A percentile compares a stretch with the other conserved stretches of the same genome.
phyloP scores from a whole-genome alignment of 2,113 vertebrate species.

The Poecile atricapillus region DNA sequence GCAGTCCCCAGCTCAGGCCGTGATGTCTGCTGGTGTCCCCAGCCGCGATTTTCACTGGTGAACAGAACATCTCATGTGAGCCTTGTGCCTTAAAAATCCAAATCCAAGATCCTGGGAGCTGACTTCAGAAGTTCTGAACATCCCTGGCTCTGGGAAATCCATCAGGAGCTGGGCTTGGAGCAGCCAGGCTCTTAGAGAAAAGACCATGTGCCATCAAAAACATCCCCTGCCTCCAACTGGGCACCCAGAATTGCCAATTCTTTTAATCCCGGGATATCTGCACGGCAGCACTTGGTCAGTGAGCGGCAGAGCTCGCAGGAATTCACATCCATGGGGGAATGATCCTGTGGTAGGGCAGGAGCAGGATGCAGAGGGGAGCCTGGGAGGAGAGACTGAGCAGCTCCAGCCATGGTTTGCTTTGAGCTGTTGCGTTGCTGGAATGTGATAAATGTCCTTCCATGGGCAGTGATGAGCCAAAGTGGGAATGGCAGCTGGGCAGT shows the following conservation, averaged over 20 bases:
- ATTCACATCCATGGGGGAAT: not conserved
- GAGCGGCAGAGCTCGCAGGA: not conserved
- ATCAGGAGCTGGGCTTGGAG: not conserved
- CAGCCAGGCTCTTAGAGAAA: not conserved
- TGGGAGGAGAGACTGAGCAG: not conserved
- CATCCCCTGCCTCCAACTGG: not conserved
- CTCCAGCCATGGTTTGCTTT: not conserved
- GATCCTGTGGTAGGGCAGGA: not conserved
- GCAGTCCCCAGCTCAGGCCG: accelerated
- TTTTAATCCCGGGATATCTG: not conserved
- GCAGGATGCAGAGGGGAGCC: not conserved
- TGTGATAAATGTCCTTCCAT: accelerated
- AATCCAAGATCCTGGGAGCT: not conserved
- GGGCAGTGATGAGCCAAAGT: not conserved
- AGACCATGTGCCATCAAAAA: not conserved
- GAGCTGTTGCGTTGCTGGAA: not conserved
- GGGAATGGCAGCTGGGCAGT: accelerated
- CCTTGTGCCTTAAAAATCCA: not conserved
- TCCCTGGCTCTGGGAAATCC: not conserved
- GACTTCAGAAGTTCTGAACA: not conserved
- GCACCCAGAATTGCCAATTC: not conserved
- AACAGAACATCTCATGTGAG: accelerated
- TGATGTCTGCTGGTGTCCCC: not conserved
- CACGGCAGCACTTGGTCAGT: accelerated
- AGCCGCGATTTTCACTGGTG: accelerated